Base-by-base conservation (phyloP, 2,888 invertebrate genomes). In the Drosophila kuntzei region DNA sequence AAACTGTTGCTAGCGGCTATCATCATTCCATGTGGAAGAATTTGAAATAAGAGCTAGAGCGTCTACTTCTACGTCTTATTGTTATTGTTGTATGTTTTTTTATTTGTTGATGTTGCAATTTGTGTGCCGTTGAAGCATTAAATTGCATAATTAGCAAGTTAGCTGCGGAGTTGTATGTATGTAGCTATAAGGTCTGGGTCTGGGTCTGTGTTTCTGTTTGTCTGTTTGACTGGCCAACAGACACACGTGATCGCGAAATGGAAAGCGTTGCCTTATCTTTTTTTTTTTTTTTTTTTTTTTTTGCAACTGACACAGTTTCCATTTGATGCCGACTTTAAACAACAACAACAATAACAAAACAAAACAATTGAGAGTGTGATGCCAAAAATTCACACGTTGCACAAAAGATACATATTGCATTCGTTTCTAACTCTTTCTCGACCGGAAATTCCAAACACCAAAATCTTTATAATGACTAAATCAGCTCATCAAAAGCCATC, bases 61-160 rank as follows among this genome's bases (percentile, higher is more conserved):
- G 29, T 29, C 49, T 20, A 27, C 41, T 61, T 46, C n/a, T 61
- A 20, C 16, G n/a, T 32, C 37, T n/a, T 61, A 39, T 53, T 9
- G 29, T 39, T 69, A 9, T 25, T 49, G 16, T n/a, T 51, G 29
- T 18, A n/a, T 46, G 22, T 46, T 36, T 25, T 57, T 53, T 67
- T 69, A 71, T 65, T 74, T 43, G 79, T 50, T 64, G 63, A 81
- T 69, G 58, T 76, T 68, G 84, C 80, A 73, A 72, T 63, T 68
- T 76, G 60, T 65, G 65, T 60, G 74, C 63, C 59, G 67, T 60
- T 63, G 72, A 67, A 69, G 73, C 79, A 77, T 77, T 71, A 81
- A 81, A 81, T 87, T 87, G 84, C 84, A 87, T 87, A 84, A 87
- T 84, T 87, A 87, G 84, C 87, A 79, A 76, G 67, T 83, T 80